Conservation (phyloP, 1,140 invertebrate species). For the Wasmannia auropunctata region DNA sequence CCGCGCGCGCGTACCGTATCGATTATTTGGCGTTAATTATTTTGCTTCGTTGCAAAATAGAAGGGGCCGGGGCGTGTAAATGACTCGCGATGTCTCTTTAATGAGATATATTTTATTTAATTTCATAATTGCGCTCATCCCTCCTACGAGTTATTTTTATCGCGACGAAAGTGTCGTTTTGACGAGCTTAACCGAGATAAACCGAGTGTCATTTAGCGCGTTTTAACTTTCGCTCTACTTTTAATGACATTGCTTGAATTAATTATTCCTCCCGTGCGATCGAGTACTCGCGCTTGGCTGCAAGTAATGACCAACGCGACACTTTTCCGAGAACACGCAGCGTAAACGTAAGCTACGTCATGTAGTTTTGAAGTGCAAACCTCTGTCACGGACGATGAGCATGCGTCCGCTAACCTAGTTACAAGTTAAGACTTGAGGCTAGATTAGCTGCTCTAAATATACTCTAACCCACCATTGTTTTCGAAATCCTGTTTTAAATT, state of each 20-base stretch:
- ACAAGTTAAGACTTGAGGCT: slow-evolving; percentile 56
- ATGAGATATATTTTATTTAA: slow-evolving; percentile 27
- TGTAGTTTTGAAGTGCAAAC: slow-evolving; percentile 62
- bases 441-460: slow-evolving; percentile 63
- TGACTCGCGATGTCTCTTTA: not conserved
- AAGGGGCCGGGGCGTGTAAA: not conserved
- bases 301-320: slow-evolving; percentile 56
- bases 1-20: not conserved
- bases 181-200: not conserved
- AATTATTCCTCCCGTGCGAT: slow-evolving; percentile 39
- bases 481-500: slow-evolving; percentile 37
- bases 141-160: not conserved
- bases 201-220: slow-evolving; percentile 38
- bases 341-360: slow-evolving; percentile 57
- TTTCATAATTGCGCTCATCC: slow-evolving; percentile 5
- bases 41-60: not conserved
- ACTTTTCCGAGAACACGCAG: slow-evolving; percentile 40
- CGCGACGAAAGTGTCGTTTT: slow-evolving; percentile 4
- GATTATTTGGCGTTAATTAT: slow-evolving; percentile 30
- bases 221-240: slow-evolving; percentile 29
- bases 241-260: slow-evolving; percentile 32
- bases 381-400: slow-evolving; percentile 61
- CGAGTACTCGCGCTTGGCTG: slow-evolving; percentile 42
- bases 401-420: slow-evolving; percentile 68
- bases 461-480: slow-evolving; percentile 32